Evolutionary conservation across 2,797 vertebrate genomes (phyloP), one percentile per base, ranked within the genome.

Genomic region (Peromyscus nudipes): DNA sequence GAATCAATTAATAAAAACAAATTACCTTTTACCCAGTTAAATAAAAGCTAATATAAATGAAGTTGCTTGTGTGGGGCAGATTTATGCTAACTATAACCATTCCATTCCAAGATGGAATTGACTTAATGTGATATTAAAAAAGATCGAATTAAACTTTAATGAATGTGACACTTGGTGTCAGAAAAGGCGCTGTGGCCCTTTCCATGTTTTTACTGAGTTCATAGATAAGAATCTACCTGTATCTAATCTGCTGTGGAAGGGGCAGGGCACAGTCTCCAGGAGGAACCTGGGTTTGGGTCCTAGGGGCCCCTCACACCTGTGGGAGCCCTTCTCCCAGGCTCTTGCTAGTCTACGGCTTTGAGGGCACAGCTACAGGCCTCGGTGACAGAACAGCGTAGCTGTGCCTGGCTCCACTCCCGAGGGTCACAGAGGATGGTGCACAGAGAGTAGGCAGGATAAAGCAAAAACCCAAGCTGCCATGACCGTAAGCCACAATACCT

Each of bases 1-100:
- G 0, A 98, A 97, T 98, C 97, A 97, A 98, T 98, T 98, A 98
- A 98, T 98, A 98, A 95, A 98, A 98, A 65, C 79, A 98, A 98
- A 98, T 98, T 96, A 98, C 91, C 96, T 98, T 98, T 98, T 96
- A 98, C 96, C 75, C 91, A 97, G 98, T 98, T 98, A 98, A 98
- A 98, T 98, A 98, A 98, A 98, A 98, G 96, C 95, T 96, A 98
- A 97, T 97, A 97, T 97, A 98, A 98, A 97, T 49, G 96, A 98
- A 98, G 97, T 83, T 88, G n/a, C 96, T 62, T 2, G 87, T 92
- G 96, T 79, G 29, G 57, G 96, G 97, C 97, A 98, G 98, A 98
- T 98, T 98, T 97, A 98, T 73, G 94, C 90, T 95, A 43, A 88
- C 94, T 57, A 91, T 93, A 96, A 98, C 96, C 73, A 46, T 76